phyloP scores from a whole-genome alignment of 2,797 vertebrate genomes.

The Nasua narica region DNA sequence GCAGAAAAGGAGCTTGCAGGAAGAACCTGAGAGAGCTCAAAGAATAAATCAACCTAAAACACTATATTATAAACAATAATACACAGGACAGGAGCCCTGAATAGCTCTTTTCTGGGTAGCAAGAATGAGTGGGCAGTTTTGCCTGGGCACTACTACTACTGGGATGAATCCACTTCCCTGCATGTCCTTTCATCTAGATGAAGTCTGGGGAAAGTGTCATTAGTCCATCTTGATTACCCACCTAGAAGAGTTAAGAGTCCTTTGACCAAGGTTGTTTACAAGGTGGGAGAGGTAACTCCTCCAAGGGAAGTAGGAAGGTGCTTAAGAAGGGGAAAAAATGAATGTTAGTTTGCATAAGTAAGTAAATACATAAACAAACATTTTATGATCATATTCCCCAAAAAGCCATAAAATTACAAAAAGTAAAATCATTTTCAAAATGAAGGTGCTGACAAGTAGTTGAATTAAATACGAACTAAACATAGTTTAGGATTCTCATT shows the following conservation, averaged over 20 bases:
- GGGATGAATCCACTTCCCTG: neutral
- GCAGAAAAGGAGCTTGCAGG: neutral
- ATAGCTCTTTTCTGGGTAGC: neutral
- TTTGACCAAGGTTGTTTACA: neutral
- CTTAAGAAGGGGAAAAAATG: neutral
- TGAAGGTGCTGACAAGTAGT: neutral
- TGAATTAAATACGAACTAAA: neutral
- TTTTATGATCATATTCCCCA: neutral
- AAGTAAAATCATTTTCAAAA: constrained; percentile 32
- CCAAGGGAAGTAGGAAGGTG: neutral
- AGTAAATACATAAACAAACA: neutral
- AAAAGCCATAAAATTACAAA: neutral
- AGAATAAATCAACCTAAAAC: neutral
- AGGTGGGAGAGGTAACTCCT: neutral
- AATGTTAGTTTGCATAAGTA: neutral
- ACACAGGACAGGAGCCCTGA: constrained; percentile 23
- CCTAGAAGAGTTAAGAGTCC: neutral
- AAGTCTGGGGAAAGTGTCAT: neutral
- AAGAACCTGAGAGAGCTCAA: neutral
- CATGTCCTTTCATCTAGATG: neutral
- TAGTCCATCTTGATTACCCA: neutral
- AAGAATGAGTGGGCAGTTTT: neutral
- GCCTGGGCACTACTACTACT: too few species aligned
- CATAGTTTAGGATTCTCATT: neutral
- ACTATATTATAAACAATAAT: too few species aligned